A percentile compares a stretch with the other conserved stretches of the same genome.
These are phyloP conservation scores for Dioctria rufipes DNA, from an alignment of 2,888 invertebrate genomes.

Conservation along the genomic window DNA sequence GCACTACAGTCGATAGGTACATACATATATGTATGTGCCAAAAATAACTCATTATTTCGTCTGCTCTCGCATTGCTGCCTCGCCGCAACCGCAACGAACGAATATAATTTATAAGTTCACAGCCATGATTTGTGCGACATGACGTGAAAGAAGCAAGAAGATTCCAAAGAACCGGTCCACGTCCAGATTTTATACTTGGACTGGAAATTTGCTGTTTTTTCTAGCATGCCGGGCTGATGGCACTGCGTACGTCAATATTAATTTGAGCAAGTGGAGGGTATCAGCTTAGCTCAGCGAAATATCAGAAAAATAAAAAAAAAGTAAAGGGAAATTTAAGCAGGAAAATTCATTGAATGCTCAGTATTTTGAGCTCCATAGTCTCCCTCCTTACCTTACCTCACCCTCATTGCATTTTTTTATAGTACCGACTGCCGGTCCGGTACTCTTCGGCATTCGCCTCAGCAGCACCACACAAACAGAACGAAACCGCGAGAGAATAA, in stretches of 20 bases:
- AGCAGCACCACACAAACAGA: too few relatives aligned
- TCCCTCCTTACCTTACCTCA: too few relatives aligned
- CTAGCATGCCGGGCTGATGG: neutral
- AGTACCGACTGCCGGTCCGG: too few relatives aligned
- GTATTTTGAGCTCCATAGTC: too few relatives aligned
- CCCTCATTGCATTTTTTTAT: too few relatives aligned
- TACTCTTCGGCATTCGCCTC: too few relatives aligned
- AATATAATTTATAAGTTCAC: neutral
- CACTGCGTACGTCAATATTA: neutral
- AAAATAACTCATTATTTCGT: neutral
- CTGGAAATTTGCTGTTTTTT: neutral
- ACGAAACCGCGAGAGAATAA: too few relatives aligned
- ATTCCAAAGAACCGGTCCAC: neutral
- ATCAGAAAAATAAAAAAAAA: too few relatives aligned
- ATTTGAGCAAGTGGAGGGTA: too few relatives aligned
- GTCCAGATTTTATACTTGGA: neutral
- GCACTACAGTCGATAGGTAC: neutral
- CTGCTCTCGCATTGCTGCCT: neutral
- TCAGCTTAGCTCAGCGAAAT: neutral
- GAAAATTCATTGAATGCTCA: too few relatives aligned
- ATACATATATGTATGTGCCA: neutral
- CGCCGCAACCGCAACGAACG: neutral
- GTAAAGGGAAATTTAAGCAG: too few relatives aligned
- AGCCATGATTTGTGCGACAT: neutral
- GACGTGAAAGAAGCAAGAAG: neutral